Evolutionary conservation across 1,140 invertebrate genomes (phyloP).

Genomic region (Hylaeus volcanicus): DNA sequence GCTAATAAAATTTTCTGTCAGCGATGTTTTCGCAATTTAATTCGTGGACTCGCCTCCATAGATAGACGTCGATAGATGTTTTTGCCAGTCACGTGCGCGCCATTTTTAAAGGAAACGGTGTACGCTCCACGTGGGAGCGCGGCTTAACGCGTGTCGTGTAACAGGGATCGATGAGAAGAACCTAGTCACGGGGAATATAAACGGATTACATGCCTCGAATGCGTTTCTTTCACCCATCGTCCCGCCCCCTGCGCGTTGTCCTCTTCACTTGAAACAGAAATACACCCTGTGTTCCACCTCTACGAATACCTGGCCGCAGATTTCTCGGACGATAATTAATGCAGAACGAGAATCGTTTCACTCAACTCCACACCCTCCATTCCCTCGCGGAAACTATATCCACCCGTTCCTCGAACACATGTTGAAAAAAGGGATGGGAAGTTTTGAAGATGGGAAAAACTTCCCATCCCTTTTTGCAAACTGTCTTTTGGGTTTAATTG

Average conservation of each 20-base stretch:
- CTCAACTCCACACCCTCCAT: neutral
- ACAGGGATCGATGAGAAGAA: constrained; percentile 63
- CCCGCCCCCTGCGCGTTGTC: neutral
- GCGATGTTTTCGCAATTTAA: too few relatives aligned
- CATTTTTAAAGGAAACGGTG: neutral
- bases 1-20: too few relatives aligned
- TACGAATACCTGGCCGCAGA: constrained; percentile 61
- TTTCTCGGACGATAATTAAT: constrained; percentile 65
- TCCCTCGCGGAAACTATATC: neutral
- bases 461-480: too few relatives aligned
- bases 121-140: neutral
- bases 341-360: constrained; percentile 52
- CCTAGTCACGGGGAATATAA: constrained; percentile 69
- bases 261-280: constrained; percentile 48
- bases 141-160: constrained; percentile 54
- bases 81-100: too few relatives aligned
- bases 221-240: constrained; percentile 55
- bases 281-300: constrained; percentile 33
- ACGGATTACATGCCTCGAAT: constrained; percentile 71
- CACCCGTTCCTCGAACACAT: neutral
- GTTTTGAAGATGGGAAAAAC: too few relatives aligned
- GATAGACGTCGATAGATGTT: too few relatives aligned
- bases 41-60: too few relatives aligned
- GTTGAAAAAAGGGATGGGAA: too few relatives aligned
- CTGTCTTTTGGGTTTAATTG: constrained; percentile 1